Evolutionary conservation across 2,888 invertebrate species (phyloP).

Genomic region (Netelia inedita): DNA sequence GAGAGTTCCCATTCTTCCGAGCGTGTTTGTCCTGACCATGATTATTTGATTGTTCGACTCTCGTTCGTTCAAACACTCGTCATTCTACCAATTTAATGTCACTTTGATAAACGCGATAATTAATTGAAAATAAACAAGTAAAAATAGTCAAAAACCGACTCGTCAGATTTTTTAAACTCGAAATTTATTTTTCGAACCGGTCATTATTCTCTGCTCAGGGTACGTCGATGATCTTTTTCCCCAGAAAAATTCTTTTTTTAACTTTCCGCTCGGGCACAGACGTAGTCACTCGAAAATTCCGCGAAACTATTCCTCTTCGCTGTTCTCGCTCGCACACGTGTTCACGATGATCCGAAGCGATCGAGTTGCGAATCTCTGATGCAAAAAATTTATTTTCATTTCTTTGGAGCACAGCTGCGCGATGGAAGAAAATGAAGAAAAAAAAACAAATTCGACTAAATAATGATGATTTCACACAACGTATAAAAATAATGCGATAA

Average conservation of each 20-base stretch:
- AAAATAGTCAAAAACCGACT: not conserved
- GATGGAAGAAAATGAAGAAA: not conserved
- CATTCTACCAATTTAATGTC: conserved; percentile 20
- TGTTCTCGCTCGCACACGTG: conserved; percentile 30
- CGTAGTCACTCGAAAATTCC: conserved; percentile 41
- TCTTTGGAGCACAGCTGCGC: conserved; percentile 13
- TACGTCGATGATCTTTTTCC: not conserved
- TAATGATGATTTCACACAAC: no score
- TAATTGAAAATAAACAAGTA: not conserved
- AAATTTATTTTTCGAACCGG: not conserved
- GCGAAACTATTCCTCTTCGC: conserved; percentile 36
- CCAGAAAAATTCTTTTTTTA: conserved; percentile 63
- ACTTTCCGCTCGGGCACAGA: conserved; percentile 8
- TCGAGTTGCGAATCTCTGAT: conserved; percentile 5
- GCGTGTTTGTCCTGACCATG: conserved; percentile 81
- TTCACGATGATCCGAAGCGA: conserved; percentile 31
- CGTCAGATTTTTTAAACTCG: not conserved
- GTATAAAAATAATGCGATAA: no score
- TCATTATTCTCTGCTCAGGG: conserved; percentile 7
- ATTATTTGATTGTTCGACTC: conserved; percentile 4
- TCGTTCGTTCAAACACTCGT: conserved; percentile 31
- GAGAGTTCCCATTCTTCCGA: conserved; percentile 84
- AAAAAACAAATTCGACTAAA: not conserved
- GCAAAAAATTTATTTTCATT: conserved; percentile 5
- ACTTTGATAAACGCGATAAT: not conserved